Evolutionary conservation across 2,797 vertebrate species (phyloP).

Genomic region (Toxotes lorentzi): DNA sequence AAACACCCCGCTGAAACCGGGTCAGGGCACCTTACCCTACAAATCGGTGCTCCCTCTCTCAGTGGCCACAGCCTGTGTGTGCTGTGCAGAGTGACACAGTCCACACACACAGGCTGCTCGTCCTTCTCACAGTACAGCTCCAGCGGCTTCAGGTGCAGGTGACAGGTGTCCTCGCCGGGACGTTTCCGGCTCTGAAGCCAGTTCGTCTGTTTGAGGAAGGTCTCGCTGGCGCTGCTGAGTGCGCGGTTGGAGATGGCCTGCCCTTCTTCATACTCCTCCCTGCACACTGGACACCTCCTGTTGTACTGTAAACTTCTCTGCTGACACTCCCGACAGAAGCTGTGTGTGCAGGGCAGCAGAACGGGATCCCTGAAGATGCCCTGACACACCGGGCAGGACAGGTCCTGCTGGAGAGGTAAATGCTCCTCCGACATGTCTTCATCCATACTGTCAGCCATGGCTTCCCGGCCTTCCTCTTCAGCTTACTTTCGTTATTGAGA

Average conservation of each 20-base stretch:
- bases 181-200: background rate
- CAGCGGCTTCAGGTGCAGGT: constrained; percentile 79
- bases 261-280: constrained; percentile 31
- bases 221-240: constrained; percentile 72
- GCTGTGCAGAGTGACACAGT: constrained; percentile 78
- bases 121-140: constrained; percentile 84
- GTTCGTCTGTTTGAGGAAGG: constrained; percentile 62
- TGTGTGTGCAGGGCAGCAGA: constrained; percentile 87
- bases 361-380: constrained; percentile 85
- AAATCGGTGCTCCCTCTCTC: constrained; percentile 55
- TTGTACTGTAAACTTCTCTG: constrained; percentile 46
- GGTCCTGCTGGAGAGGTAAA: constrained; percentile 73
- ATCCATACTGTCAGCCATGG: constrained; percentile 44
- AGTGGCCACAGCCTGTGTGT: constrained; percentile 70
- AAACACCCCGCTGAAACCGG: too few species aligned
- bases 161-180: constrained; percentile 45
- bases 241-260: constrained; percentile 73
- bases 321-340: constrained; percentile 87
- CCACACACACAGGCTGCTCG: constrained; percentile 81
- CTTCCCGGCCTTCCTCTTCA: background rate
- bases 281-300: constrained; percentile 77
- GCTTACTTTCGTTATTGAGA: constrained; percentile 56
- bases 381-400: constrained; percentile 87
- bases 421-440: constrained; percentile 55
- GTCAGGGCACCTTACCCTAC: constrained; percentile 69